phyloP scores from a whole-genome alignment of 1,140 invertebrate species.

The Drosophila nebulosa region DNA sequence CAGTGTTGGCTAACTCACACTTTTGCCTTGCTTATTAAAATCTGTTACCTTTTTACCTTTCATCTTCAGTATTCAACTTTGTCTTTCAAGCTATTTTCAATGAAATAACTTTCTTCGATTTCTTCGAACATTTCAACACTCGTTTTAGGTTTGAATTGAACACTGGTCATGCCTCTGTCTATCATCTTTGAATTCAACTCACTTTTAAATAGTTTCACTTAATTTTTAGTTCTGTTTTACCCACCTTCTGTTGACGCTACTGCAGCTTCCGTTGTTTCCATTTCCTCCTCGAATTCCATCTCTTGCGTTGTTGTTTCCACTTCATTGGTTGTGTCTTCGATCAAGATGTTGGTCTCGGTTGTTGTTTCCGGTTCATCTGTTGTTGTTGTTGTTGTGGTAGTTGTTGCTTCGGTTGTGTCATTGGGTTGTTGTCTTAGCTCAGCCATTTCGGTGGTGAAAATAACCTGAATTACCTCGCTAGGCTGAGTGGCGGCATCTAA shows the following conservation, averaged over 20 bases:
- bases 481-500: conserved; percentile 47
- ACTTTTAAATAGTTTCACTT: not conserved
- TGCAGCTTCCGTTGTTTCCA: conserved; percentile 1
- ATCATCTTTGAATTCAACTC: too few relatives aligned
- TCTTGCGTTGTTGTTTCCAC: conserved; percentile 3
- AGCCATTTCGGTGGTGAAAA: conserved; percentile 18
- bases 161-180: too few relatives aligned
- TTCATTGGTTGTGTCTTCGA: conserved; percentile 20
- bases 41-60: too few relatives aligned
- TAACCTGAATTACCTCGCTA: conserved; percentile 50
- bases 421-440: conserved; percentile 23
- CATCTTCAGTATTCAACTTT: too few relatives aligned
- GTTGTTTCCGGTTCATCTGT: conserved; percentile 10
- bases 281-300: not conserved
- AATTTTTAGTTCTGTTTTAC: too few relatives aligned
- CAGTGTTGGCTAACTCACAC: too few relatives aligned
- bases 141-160: too few relatives aligned
- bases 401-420: conserved; percentile 1
- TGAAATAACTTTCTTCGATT: too few relatives aligned
- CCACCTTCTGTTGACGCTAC: conserved; percentile 28
- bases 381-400: not conserved
- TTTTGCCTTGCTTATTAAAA: too few relatives aligned
- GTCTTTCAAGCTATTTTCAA: too few relatives aligned
- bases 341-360: conserved; percentile 27
- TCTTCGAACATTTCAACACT: too few relatives aligned